These are phyloP conservation scores for Herminia tarsipennalis DNA, from an alignment of 2,888 invertebrate genomes.

Conservation along the genomic window DNA sequence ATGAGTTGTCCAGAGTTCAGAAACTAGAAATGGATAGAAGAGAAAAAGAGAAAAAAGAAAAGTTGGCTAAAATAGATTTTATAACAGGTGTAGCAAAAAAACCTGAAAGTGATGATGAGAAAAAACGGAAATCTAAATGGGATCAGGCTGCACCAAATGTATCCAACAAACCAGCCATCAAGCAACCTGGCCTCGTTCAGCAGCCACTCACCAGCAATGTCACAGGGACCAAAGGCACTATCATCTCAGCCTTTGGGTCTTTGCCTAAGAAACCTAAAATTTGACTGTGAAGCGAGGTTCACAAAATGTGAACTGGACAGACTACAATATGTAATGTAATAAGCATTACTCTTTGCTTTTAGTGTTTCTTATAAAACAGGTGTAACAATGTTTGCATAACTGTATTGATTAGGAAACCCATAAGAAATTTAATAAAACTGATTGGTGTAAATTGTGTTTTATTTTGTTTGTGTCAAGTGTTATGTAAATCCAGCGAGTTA, in stretches of 20 bases:
- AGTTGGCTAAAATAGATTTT: conserved; percentile 93
- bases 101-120: conserved; percentile 90
- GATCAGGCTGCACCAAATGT: conserved; percentile 92
- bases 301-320: neutral
- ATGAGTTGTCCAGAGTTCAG: conserved; percentile 95
- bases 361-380: too few relatives aligned
- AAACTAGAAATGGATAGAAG: conserved; percentile 96
- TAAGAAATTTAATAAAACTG: too few relatives aligned
- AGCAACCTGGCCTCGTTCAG: conserved; percentile 89
- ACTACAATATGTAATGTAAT: neutral
- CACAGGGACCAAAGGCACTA: conserved; percentile 96
- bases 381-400: too few relatives aligned
- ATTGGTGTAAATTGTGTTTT: too few relatives aligned
- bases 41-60: conserved; percentile 95
- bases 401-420: too few relatives aligned
- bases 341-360: too few relatives aligned
- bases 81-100: conserved; percentile 90
- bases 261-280: conserved; percentile 92
- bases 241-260: conserved; percentile 97
- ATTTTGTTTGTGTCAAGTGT: too few relatives aligned
- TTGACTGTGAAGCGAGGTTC: conserved; percentile 51
- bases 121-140: conserved; percentile 96
- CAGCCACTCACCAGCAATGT: conserved; percentile 92
- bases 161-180: conserved; percentile 84
- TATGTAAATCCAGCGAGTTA: too few relatives aligned